phyloP scores from a whole-genome alignment of 1,140 invertebrate genomes.

The Ooceraea biroi region DNA sequence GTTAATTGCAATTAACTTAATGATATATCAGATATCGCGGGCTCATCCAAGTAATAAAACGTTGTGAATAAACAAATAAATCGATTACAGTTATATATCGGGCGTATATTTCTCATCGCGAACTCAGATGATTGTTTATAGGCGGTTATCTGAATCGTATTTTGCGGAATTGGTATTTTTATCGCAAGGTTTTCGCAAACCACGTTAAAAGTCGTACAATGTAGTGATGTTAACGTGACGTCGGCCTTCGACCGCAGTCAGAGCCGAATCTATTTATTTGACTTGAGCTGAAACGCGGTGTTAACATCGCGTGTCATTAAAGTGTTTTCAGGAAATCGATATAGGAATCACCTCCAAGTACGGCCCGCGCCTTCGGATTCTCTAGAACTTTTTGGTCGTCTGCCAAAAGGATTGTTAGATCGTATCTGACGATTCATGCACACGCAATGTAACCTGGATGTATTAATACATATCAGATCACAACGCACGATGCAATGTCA shows the following conservation, averaged over 20 bases:
- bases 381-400: conserved; percentile 40
- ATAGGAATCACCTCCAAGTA: conserved; percentile 44
- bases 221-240: conserved; percentile 17
- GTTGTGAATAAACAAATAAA: neutral
- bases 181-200: neutral
- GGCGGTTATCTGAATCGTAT: neutral
- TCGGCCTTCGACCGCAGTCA: conserved; percentile 18
- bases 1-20: neutral
- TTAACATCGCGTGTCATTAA: conserved; percentile 60
- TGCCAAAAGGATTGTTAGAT: conserved; percentile 51
- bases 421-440: conserved; percentile 9
- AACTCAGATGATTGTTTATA: neutral
- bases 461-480: conserved; percentile 40
- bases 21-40: neutral
- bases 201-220: neutral
- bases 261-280: conserved; percentile 44
- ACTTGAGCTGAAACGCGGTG: conserved; percentile 39
- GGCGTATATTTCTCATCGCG: neutral
- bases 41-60: no score
- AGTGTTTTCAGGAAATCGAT: conserved; percentile 59
- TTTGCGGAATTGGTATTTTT: conserved; percentile 34
- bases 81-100: neutral
- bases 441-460: conserved; percentile 34
- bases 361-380: conserved; percentile 36
- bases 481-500: conserved; percentile 14